Evolutionary conservation across 1,140 invertebrate genomes (phyloP), one percentile per base, ranked within the genome.

Genomic region (Halictus rubicundus): DNA sequence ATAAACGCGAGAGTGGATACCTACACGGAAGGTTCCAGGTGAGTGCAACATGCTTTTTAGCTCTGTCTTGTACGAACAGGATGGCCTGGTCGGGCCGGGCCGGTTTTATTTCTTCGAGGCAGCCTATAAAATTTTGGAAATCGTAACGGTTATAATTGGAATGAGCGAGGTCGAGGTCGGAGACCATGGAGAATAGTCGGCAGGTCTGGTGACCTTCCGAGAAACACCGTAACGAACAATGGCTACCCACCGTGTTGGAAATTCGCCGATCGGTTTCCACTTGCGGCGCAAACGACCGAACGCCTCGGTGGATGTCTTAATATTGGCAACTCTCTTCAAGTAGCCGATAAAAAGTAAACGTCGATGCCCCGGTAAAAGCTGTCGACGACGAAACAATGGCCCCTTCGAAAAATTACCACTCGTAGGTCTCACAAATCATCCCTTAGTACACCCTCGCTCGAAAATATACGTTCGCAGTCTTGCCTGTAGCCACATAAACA

Each of bases 111-210:
- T 75, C 42, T 21, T 25, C 0, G 0, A 9, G 2, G 16, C 12
- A 8, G 4, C 39, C 68, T 83, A 77, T 76, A 79, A 81, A 83
- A 84, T 81, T 65, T 83, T 21, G 27, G 32, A 66, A 82, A 85
- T 78, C 68, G 42, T 70, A 83, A 77, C 71, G 73, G 69, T 76
- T 66, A 10, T 16, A 39, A 65, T 65, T 25, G 46, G 12, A 52
- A 39, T 0, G 14, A 42, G 59, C 10, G 37, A 75, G 65, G 72
- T 49, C 27, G 27, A 75, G 57, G 9, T 2, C 12, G 42, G 10
- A 9, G 2, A 3, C 42, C 37, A 27, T 1, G 14, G 7, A 27
- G 16, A 16, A 74, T 19, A 32, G 52, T 78, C 6, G 59, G 6
- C 61, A 66, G 77, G 68, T 66, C 69, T n/a, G 68, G 39, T 70